A percentile compares a stretch with the other conserved stretches of the same genome.
Evolutionary conservation across 2,797 vertebrate species (phyloP).

Genomic region (Paramormyrops hopkinsi): DNA sequence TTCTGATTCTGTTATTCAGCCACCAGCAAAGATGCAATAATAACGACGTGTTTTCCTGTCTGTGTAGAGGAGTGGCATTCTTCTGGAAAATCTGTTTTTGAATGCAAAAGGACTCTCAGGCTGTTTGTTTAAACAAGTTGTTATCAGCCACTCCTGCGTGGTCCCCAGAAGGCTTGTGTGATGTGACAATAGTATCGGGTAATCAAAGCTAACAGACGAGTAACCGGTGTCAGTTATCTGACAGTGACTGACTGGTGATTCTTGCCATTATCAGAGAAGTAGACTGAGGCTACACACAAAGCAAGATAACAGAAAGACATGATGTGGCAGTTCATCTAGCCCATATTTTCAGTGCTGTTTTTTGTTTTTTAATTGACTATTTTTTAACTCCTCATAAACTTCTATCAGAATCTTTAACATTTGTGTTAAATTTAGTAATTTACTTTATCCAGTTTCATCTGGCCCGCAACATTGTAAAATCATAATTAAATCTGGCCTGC

Average conservation of each 20-base stretch:
- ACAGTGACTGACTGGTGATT: neutral
- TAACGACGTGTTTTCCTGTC: conserved; percentile 5
- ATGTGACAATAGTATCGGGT: neutral
- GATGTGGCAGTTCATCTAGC: neutral
- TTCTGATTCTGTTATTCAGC: neutral
- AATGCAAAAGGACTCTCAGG: neutral
- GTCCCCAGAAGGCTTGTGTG: neutral
- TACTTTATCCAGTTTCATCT: neutral
- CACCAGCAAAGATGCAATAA: neutral
- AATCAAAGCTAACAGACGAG: neutral
- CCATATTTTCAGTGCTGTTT: neutral
- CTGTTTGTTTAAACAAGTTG: neutral
- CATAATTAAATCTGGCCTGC: neutral
- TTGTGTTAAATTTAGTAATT: neutral
- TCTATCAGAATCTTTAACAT: neutral
- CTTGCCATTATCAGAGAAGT: neutral
- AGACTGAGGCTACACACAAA: neutral
- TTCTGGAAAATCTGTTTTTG: neutral
- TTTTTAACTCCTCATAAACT: neutral
- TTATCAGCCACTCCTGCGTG: neutral
- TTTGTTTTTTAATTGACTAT: neutral
- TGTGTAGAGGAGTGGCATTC: conserved; percentile 7
- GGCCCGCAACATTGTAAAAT: neutral
- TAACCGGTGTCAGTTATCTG: neutral
- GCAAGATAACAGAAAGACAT: neutral